Conservation (phyloP, 2,888 invertebrate species). For the Mellilla xanthometata region DNA sequence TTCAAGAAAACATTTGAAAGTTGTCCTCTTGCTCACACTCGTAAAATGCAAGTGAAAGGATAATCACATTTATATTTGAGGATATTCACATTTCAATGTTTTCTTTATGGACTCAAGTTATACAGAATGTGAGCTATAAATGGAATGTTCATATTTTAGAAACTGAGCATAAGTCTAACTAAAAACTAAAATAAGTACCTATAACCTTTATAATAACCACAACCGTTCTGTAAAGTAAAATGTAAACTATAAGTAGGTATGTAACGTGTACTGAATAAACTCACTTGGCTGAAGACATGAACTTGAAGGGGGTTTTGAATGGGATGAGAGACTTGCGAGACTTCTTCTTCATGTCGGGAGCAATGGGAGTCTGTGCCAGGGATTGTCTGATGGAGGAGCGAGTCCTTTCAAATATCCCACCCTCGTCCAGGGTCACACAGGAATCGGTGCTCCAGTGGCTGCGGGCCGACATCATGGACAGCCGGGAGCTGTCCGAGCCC, state of each 20-base stretch:
- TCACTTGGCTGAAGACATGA: conserved; percentile 67
- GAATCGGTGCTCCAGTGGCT: conserved; percentile 63
- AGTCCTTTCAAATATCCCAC: conserved; percentile 48
- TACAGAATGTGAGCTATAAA: too few relatives aligned
- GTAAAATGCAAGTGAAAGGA: too few relatives aligned
- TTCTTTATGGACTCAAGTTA: too few relatives aligned
- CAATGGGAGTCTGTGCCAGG: conserved; percentile 52
- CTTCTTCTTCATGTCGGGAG: conserved; percentile 64
- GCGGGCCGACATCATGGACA: conserved; percentile 51
- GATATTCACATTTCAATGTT: too few relatives aligned
- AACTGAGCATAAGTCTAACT: too few relatives aligned
- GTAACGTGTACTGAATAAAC: conserved; percentile 30
- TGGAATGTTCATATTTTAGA: conserved; percentile 1
- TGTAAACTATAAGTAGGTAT: not conserved
- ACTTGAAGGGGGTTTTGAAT: conserved; percentile 78
- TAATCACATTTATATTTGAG: too few relatives aligned
- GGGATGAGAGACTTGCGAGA: conserved; percentile 66
- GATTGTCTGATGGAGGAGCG: conserved; percentile 49
- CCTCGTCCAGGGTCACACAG: conserved; percentile 44
- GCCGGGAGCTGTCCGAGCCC: conserved; percentile 54
- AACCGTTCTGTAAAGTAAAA: conserved; percentile 28
- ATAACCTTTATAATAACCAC: conserved; percentile 19
- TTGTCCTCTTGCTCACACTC: too few relatives aligned
- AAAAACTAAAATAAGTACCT: conserved; percentile 9
- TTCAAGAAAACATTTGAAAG: too few relatives aligned